A percentile compares a stretch with the other conserved stretches of the same genome.
Evolutionary conservation across 2,888 invertebrate genomes (phyloP).

Genomic region (Pharmacophagus antenor): DNA sequence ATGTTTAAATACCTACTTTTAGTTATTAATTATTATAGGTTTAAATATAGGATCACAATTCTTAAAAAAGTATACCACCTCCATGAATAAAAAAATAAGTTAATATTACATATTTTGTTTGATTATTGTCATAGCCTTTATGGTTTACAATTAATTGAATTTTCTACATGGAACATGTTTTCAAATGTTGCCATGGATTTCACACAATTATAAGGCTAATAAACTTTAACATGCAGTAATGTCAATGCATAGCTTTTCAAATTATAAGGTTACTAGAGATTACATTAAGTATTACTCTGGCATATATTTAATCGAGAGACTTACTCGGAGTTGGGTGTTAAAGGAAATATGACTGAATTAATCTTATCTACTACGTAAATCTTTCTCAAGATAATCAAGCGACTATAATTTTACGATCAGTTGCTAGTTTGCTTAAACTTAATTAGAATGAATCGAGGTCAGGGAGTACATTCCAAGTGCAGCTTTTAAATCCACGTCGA

Average conservation of each 20-base stretch:
- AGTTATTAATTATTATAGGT: no score
- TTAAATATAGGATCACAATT: no score
- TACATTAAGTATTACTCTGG: slow-evolving; percentile 10
- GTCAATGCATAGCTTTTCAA: slow-evolving; percentile 18
- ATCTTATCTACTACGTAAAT: slow-evolving; percentile 38
- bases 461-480: slow-evolving; percentile 1
- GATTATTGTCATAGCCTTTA: neutral
- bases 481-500: slow-evolving; percentile 2
- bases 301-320: slow-evolving; percentile 9
- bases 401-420: slow-evolving; percentile 19
- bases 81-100: no score
- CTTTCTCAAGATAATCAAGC: slow-evolving; percentile 33
- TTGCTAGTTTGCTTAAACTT: slow-evolving; percentile 9
- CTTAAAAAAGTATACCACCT: no score
- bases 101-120: neutral
- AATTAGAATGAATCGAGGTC: slow-evolving; percentile 15
- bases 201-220: slow-evolving; percentile 20
- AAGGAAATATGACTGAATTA: slow-evolving; percentile 37
- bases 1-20: no score
- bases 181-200: slow-evolving; percentile 2
- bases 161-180: neutral
- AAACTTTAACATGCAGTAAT: slow-evolving; percentile 21
- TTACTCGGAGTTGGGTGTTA: slow-evolving; percentile 28
- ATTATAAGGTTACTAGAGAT: slow-evolving; percentile 28
- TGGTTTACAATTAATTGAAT: no score